These are phyloP conservation scores for Pempheris klunzingeri DNA, from an alignment of 2,797 vertebrate genomes.

Conservation along the genomic window DNA sequence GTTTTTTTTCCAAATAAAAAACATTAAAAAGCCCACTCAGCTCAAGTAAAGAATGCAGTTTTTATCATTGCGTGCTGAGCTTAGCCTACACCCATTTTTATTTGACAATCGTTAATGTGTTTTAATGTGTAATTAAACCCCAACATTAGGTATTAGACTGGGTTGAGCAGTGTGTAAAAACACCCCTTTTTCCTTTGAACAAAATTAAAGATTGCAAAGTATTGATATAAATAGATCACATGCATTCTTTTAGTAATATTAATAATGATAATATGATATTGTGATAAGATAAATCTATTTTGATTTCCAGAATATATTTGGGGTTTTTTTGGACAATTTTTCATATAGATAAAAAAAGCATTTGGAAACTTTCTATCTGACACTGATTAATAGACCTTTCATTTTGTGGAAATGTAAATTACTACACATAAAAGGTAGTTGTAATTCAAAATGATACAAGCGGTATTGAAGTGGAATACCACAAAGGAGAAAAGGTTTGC, in stretches of 20 bases:
- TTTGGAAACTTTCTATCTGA: neutral
- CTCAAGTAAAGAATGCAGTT: slow-evolving; percentile 56
- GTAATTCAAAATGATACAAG: slow-evolving; percentile 26
- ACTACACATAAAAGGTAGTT: slow-evolving; percentile 19
- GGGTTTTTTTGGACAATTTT: too few species aligned
- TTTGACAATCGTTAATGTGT: slow-evolving; percentile 67
- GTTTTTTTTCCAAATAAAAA: slow-evolving; percentile 62
- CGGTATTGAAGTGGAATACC: slow-evolving; percentile 15
- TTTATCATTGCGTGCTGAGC: slow-evolving; percentile 52
- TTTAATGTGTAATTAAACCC: slow-evolving; percentile 73
- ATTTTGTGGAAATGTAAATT: slow-evolving; percentile 38
- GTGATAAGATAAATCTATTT: neutral
- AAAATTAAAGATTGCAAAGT: slow-evolving; percentile 15
- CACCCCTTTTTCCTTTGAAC: neutral
- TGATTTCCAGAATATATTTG: neutral
- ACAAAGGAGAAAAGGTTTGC: slow-evolving; percentile 13
- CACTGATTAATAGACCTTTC: slow-evolving; percentile 9
- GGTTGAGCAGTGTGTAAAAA: slow-evolving; percentile 42
- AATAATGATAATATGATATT: neutral
- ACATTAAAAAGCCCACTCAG: slow-evolving; percentile 60
- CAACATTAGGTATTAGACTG: slow-evolving; percentile 57
- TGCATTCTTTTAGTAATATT: too few species aligned
- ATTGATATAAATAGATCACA: neutral
- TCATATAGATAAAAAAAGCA: neutral
- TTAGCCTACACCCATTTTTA: slow-evolving; percentile 68